Percentiles rank a stretch among this genome's conserved stretches.
Evolutionary conservation across 2,113 vertebrate species (phyloP).

Genomic region (Thunnus maccoyii): DNA sequence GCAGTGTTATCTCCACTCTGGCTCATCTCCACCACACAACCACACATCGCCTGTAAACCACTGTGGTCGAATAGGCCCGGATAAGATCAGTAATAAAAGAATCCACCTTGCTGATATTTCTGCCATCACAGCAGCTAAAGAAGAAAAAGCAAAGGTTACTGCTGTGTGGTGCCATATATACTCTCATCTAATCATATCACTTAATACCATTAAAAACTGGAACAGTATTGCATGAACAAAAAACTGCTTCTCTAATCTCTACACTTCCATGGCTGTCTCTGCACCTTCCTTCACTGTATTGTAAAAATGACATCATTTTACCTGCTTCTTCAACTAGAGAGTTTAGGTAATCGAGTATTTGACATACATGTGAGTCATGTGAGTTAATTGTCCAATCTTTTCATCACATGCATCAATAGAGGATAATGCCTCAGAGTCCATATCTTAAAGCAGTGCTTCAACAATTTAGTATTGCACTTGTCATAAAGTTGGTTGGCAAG

Average conservation of each 20-base stretch:
- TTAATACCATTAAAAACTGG: constrained; percentile 29
- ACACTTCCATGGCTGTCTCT: not conserved
- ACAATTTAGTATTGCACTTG: not conserved
- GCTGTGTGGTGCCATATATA: not conserved
- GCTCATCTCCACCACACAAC: constrained; percentile 53
- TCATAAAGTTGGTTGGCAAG: not conserved
- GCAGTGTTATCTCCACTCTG: constrained; percentile 62
- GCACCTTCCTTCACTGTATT: not conserved
- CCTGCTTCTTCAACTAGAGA: not conserved
- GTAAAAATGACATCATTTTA: constrained; percentile 12
- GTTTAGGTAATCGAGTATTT: constrained; percentile 12
- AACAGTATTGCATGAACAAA: constrained; percentile 22
- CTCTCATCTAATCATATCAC: constrained; percentile 39
- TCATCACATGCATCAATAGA: not conserved
- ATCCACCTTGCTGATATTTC: constrained; percentile 51
- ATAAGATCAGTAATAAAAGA: constrained; percentile 72
- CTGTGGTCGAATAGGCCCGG: constrained; percentile 34
- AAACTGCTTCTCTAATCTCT: constrained; percentile 14
- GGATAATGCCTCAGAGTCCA: not conserved
- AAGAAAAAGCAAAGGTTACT: constrained; percentile 36
- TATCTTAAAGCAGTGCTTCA: not conserved
- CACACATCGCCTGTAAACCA: constrained; percentile 49
- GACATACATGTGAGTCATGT: not conserved
- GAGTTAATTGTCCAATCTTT: constrained; percentile 9
- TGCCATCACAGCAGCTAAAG: constrained; percentile 45